These are phyloP conservation scores for Mergus octosetaceus DNA, from an alignment of 2,797 vertebrate genomes.

Conservation along the genomic window DNA sequence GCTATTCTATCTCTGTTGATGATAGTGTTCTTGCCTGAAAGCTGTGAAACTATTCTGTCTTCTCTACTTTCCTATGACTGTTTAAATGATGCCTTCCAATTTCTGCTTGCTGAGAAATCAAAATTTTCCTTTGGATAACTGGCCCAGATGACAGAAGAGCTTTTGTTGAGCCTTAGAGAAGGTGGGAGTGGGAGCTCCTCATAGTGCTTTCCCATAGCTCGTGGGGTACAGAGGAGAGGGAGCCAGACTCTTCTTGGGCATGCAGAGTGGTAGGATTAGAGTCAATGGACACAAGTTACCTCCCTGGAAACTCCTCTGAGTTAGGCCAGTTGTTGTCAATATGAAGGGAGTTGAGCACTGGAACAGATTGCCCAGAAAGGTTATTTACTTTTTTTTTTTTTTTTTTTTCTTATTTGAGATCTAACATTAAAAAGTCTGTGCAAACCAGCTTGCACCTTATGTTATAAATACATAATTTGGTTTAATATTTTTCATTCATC, in stretches of 20 bases:
- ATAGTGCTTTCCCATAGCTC: not conserved
- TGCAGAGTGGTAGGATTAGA: not conserved
- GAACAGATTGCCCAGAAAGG: not conserved
- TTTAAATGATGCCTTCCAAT: not conserved
- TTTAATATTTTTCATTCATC: not conserved
- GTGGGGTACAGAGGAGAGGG: not conserved
- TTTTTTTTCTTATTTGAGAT: not conserved
- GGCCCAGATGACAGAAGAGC: not conserved
- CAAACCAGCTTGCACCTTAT: not conserved
- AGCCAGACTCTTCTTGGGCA: not conserved
- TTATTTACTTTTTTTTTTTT: not conserved
- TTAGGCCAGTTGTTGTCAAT: not conserved
- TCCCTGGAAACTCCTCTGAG: not conserved
- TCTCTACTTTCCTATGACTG: not conserved
- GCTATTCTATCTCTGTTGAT: not conserved
- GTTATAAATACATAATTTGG: not conserved
- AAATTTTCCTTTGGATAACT: not conserved
- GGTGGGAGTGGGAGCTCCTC: not conserved
- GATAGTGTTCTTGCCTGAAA: not conserved
- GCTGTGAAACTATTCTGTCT: not conserved
- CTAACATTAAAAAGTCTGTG: not conserved
- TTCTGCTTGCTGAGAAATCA: not conserved
- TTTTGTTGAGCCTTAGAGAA: not conserved
- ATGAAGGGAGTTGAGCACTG: not conserved
- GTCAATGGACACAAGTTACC: not conserved